A percentile compares a stretch with the other conserved stretches of the same genome.
Conservation (phyloP, 1,140 invertebrate genomes). For the Lordiphosa stackelbergi region DNA sequence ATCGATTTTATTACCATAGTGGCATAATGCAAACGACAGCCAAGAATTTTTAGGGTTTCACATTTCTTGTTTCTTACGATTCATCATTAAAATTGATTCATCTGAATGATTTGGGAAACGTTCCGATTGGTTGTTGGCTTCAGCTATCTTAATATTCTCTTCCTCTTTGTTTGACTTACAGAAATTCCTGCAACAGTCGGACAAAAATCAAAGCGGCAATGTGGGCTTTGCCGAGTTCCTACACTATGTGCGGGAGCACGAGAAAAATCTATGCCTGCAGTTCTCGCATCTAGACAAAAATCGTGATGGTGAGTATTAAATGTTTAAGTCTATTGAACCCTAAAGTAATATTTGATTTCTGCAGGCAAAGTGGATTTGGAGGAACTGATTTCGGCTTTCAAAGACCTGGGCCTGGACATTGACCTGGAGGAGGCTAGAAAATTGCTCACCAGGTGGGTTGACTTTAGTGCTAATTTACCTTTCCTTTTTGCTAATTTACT, state of each 20-base stretch:
- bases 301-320: slow-evolving; percentile 86
- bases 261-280: slow-evolving; percentile 92
- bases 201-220: slow-evolving; percentile 90
- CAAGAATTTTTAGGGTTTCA: slow-evolving; percentile 16
- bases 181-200: slow-evolving; percentile 92
- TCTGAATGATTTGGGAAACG: slow-evolving; percentile 30
- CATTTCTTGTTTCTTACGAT: slow-evolving; percentile 29
- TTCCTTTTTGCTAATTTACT: neutral
- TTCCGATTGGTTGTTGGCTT: slow-evolving; percentile 18
- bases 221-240: slow-evolving; percentile 95
- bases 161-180: slow-evolving; percentile 78
- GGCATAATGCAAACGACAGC: neutral
- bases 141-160: slow-evolving; percentile 12
- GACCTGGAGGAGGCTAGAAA: slow-evolving; percentile 86
- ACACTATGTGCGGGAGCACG: slow-evolving; percentile 94
- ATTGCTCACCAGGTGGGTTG: slow-evolving; percentile 84
- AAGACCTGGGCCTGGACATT: slow-evolving; percentile 88
- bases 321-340: neutral
- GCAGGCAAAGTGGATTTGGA: slow-evolving; percentile 90
- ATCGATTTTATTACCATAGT: slow-evolving; percentile 1
- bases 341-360: slow-evolving; percentile 6
- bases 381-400: slow-evolving; percentile 88
- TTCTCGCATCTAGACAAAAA: slow-evolving; percentile 95
- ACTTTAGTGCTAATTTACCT: no score
- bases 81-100: neutral